Evolutionary conservation across 2,888 invertebrate species (phyloP), one percentile per base, ranked within the genome.

Genomic region (Onchidella celtica): DNA sequence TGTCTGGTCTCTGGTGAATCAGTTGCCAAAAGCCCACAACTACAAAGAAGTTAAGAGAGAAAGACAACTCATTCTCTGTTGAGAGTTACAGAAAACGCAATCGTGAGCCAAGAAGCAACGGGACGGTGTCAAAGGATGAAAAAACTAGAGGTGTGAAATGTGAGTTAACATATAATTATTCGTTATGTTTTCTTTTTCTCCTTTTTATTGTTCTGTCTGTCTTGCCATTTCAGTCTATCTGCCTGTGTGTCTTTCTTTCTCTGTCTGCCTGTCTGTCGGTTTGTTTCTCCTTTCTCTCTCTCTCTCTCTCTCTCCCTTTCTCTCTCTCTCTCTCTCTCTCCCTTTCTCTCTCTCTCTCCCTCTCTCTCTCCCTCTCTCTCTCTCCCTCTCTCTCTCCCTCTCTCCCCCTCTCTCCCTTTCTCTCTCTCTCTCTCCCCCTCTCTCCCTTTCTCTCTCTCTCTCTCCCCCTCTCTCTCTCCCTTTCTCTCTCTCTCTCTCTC

Each of bases 321-420:
- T 47, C 47, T 47, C 47, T 47, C 47, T 47, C 47, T 65, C 65
- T 65, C 65, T 65, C 65, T 65, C 65, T 65, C 65, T 65, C 29
- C 29, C 65, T 9, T 27, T n/a, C 27, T 3, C 27, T 47, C 47
- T 47, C 47, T 47, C 47, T 47, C 47, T 21, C 29, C 11, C 27
- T 27, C 11, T 29, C 65, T 65, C 32, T 65, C 11, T 32, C 65
- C 17, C 11, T 21, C 11, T 65, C 65, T 61, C 27, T 32, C 40
- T 40, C 76, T 21, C 74, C 11, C 32, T 59, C 55, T 1, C 55
- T 73, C 32, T 57, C 29, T 55, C 24, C 32, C 61, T 59, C 34
- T 34, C 57, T 32, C 40, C 21, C 47, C 40, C 76, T 75, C 63
- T 75, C 63, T 63, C 63, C 38, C 75, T 66, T 47, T 57, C 47